Percentiles rank a stretch among this genome's conserved stretches.
Evolutionary conservation across 2,113 vertebrate species (phyloP).

Genomic region (Heterotilapia buettikoferi): DNA sequence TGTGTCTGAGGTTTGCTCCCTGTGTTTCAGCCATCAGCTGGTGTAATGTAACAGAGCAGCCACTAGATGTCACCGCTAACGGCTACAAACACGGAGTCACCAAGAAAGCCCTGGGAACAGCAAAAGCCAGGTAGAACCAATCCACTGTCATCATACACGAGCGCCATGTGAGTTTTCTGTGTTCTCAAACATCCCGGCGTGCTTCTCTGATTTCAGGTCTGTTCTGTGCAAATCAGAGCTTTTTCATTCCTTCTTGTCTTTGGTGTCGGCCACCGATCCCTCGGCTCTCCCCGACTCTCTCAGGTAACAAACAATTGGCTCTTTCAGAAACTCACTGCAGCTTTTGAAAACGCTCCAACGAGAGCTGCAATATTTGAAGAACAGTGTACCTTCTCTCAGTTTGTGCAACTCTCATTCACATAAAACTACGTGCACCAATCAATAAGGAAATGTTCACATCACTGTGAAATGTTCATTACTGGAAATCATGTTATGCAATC

Average conservation of each 20-base stretch:
- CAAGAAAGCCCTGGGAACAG: constrained; percentile 76
- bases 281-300: constrained; percentile 78
- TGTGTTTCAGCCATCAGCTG: constrained; percentile 86
- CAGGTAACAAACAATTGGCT: constrained; percentile 68
- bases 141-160: background rate
- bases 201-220: constrained; percentile 73
- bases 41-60: constrained; percentile 82
- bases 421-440: background rate
- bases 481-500: rapidly evolving
- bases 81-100: constrained; percentile 92
- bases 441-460: background rate
- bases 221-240: constrained; percentile 88
- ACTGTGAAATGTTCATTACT: background rate
- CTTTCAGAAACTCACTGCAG: background rate
- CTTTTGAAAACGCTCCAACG: background rate
- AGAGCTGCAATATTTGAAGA: background rate
- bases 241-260: constrained; percentile 81
- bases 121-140: constrained; percentile 75
- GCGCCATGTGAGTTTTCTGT: background rate
- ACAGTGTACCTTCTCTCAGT: background rate
- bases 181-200: background rate
- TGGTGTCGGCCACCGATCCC: constrained; percentile 72
- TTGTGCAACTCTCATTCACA: background rate
- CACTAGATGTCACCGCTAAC: constrained; percentile 89
- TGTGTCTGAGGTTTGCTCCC: background rate